Evolutionary conservation across 2,797 vertebrate genomes (phyloP).

Genomic region (Iguana delicatissima): DNA sequence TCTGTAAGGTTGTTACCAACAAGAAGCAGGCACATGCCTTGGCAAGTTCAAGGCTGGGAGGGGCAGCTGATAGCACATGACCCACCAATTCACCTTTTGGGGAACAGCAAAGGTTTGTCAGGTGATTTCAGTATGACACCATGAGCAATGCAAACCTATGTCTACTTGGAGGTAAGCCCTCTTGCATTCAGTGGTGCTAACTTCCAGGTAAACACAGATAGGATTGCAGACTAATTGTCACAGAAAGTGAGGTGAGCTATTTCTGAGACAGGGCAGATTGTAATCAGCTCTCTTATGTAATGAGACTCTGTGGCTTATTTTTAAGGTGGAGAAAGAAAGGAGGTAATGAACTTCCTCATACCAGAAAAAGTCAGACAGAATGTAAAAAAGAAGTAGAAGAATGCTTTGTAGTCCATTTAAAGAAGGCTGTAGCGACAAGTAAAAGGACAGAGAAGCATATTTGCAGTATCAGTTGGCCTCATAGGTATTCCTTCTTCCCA

Average conservation of each 20-base stretch:
- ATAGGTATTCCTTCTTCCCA: neutral
- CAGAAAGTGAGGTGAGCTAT: neutral
- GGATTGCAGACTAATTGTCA: neutral
- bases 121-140: neutral
- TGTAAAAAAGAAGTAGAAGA: neutral
- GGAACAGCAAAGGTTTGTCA: constrained; percentile 6
- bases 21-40: neutral
- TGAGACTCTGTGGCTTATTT: neutral
- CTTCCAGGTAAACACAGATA: neutral
- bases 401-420: neutral
- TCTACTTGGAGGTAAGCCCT: neutral
- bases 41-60: neutral
- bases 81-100: neutral
- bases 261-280: too few relatives aligned
- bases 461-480: neutral
- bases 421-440: neutral
- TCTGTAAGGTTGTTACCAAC: constrained; percentile 33
- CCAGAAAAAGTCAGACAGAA: neutral
- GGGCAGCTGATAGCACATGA: neutral
- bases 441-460: neutral
- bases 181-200: neutral
- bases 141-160: neutral
- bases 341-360: neutral
- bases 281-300: neutral
- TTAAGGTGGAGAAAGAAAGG: neutral